These are phyloP conservation scores for Lepidotrigona ventralis DNA, from an alignment of 1,140 invertebrate genomes.

Conservation along the genomic window DNA sequence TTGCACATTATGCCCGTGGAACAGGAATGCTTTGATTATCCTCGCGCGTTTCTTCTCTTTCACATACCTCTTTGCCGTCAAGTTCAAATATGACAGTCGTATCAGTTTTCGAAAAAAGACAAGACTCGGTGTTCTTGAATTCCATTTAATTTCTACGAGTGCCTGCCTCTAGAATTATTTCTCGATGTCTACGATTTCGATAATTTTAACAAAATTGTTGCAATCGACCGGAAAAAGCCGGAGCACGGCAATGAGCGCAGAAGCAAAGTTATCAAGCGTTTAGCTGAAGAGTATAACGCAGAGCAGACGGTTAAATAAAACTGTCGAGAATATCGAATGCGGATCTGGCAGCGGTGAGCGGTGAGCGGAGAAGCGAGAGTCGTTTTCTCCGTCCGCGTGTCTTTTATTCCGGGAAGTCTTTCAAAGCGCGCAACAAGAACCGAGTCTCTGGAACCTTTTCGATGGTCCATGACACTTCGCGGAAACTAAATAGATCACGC, in stretches of 20 bases:
- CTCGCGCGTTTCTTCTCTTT: not conserved
- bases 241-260: not conserved
- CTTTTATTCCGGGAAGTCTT: constrained; percentile 62
- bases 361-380: constrained; percentile 6
- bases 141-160: not conserved
- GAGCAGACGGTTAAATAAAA: not conserved
- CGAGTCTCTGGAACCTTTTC: constrained; percentile 67
- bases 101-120: no score
- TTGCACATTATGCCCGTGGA: not conserved
- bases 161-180: not conserved
- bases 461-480: constrained; percentile 71
- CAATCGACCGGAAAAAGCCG: not conserved
- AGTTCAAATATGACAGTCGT: not conserved
- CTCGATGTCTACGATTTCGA: no score
- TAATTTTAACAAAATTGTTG: no score
- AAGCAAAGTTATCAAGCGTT: not conserved
- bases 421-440: constrained; percentile 46
- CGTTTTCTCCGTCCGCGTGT: constrained; percentile 37
- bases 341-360: not conserved
- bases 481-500: constrained; percentile 76
- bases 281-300: not conserved
- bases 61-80: no score
- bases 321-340: not conserved
- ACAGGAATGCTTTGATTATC: not conserved
- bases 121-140: not conserved